Evolutionary conservation across 2,113 vertebrate species (phyloP), one percentile per base, ranked within the genome.

Genomic region (Rallus limicola): DNA sequence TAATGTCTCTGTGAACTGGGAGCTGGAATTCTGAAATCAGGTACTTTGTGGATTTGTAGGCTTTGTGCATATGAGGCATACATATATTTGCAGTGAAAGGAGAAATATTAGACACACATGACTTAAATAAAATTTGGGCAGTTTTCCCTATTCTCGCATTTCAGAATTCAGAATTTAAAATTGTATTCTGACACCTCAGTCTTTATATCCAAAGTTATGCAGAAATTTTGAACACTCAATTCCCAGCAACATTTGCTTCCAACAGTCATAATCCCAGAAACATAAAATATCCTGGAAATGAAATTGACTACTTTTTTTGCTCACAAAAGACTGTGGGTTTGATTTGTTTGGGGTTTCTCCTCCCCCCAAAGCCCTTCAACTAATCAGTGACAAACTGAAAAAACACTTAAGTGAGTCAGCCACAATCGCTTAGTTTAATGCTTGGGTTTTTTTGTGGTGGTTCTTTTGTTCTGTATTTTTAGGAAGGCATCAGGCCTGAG

Each of bases 361-460:
- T 72, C 53, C 20, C 26, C 33, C 15, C 6, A 52, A 52, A 40
- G 9, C 2, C 7, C 1, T 90, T 56, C 64, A 26, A 24, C 21
- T 85, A 2, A 23, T 25, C 11, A 10, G 15, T 74, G 40, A 3
- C 33, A 91, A 86, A 48, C 13, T 55, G 23, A 31, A 40, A 59
- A 20, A 79, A 34, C 4, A 48, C 17, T 8, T 59, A 42, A 13
- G 18, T 60, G 5, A n/a, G 58, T 60, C 31, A 14, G 0, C 59
- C 13, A 10, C 0, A 0, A 33, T 89, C 44, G 20, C 2, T 60
- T 2, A 17, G 50, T 56, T 5, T 31, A 82, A 9, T 16, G 6
- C 2, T 15, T 21, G 13, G 24, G 42, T 3, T 9, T 46, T 3
- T 60, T 59, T 70, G n/a, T 26, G 16, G 6, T 44, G 18, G 8